Percentiles rank a stretch among this genome's conserved stretches.
These are phyloP conservation scores for Drosophila quadrilineata DNA, from an alignment of 1,140 invertebrate genomes.

Conservation along the genomic window DNA sequence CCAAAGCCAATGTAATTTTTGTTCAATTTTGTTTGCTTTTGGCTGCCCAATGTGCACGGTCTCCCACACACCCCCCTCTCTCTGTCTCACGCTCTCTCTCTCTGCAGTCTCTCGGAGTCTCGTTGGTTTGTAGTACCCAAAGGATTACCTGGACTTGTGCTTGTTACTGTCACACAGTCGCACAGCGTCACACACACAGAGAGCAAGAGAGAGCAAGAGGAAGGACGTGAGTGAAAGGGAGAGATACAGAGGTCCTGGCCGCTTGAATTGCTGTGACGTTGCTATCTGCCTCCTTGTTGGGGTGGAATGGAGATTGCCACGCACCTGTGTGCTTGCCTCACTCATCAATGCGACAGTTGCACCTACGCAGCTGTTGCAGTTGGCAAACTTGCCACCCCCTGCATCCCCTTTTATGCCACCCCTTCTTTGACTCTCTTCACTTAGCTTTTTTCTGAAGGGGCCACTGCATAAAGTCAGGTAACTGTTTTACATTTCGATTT, in stretches of 20 bases:
- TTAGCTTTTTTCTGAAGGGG: background rate
- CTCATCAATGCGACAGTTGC: constrained; percentile 50
- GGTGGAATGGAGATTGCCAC: constrained; percentile 53
- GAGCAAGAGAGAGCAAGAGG: too few species aligned
- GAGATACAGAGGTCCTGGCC: too few species aligned
- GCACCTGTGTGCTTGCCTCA: constrained; percentile 48
- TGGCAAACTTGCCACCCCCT: background rate
- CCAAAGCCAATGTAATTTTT: constrained; percentile 57
- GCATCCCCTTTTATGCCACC: background rate
- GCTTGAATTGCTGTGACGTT: too few species aligned
- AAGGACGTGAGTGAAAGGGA: too few species aligned
- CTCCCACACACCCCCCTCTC: background rate
- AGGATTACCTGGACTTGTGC: constrained; percentile 72
- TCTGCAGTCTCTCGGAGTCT: constrained; percentile 2
- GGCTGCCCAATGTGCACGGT: background rate
- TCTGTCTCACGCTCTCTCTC: too few species aligned
- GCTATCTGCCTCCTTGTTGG: background rate
- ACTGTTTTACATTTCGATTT: constrained; percentile 47
- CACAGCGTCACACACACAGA: constrained; percentile 23
- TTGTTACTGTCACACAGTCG: constrained; percentile 54
- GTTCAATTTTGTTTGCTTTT: constrained; percentile 49
- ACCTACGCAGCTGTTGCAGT: constrained; percentile 3
- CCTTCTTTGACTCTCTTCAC: background rate
- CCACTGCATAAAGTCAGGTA: constrained; percentile 27
- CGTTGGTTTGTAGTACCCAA: constrained; percentile 48